Evolutionary conservation across 2,113 vertebrate species (phyloP), one percentile per base, ranked within the genome.

Genomic region (Sinocyclocheilus grahami): DNA sequence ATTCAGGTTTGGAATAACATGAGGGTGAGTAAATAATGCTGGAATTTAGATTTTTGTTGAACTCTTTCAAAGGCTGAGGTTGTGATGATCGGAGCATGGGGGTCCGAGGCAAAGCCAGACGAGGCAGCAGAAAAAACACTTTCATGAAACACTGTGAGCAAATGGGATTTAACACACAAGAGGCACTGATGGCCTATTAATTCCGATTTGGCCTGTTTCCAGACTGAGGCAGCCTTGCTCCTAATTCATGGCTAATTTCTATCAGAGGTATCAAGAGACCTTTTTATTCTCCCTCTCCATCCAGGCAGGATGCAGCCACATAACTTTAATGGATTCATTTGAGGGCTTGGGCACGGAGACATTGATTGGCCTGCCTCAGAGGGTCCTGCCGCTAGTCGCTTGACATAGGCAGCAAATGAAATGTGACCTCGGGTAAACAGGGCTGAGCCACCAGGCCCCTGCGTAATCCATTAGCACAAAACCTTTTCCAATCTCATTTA

Each of bases 221-320:
- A 98, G 94, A 96, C 95, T 92, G 95, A 96, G 95, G 91, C 94
- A 92, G 95, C 94, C 95, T 95, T 95, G 94, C 95, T 94, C 92
- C 94, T 97, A 97, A 97, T 97, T 97, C 96, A 95, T 94, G 95
- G 96, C 96, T 97, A 97, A 97, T 97, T 97, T 97, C 96, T 97
- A 95, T 96, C 96, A 93, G 92, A 93, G 95, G 95, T 96, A 96
- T 95, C 96, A 94, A 94, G 96, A 97, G 97, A 97, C 94, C 92
- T 87, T 93, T 85, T 93, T 93, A 67, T 37, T 30, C 75, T 37
- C 69, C 77, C 60, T 86, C 58, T 74, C 63, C 76, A 37, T 84
- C 30, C 89, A 89, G 69, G 93, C 94, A 95, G 96, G 96, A 97
- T 96, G 95, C 95, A 95, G 96, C 95, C 94, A 93, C 95, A 89